phyloP scores from a whole-genome alignment of 2,113 vertebrate species.

The Dascyllus trimaculatus region DNA sequence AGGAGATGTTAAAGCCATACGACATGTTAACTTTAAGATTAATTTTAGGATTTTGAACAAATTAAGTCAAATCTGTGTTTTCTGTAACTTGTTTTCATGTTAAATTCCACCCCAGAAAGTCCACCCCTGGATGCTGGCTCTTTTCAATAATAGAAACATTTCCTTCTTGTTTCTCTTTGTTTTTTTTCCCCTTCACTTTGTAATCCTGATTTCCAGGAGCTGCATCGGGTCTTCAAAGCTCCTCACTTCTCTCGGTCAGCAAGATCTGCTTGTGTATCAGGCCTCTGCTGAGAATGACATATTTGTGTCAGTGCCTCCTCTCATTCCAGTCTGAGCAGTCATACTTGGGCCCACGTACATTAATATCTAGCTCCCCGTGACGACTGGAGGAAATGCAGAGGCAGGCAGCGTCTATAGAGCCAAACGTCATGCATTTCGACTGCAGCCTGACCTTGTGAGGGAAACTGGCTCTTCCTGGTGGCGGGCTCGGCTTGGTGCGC shows the following conservation, averaged over 20 bases:
- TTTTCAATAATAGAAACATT: slow-evolving; percentile 25
- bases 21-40: neutral
- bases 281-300: slow-evolving; percentile 62
- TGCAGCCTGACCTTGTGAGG: slow-evolving; percentile 72
- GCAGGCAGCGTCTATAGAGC: slow-evolving; percentile 37
- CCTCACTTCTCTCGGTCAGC: slow-evolving; percentile 43
- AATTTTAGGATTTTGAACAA: neutral
- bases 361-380: slow-evolving; percentile 40
- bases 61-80: neutral
- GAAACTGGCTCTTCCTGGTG: slow-evolving; percentile 81
- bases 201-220: slow-evolving; percentile 40
- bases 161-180: neutral
- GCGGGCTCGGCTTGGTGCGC: slow-evolving; percentile 43
- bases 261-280: slow-evolving; percentile 39
- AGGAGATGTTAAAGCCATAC: neutral
- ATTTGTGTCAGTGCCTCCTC: slow-evolving; percentile 67
- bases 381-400: slow-evolving; percentile 60
- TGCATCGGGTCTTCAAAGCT: slow-evolving; percentile 22
- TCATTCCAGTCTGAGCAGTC: slow-evolving; percentile 71
- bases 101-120: neutral
- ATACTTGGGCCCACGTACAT: slow-evolving; percentile 27
- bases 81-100: neutral
- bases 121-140: neutral
- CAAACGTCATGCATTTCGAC: slow-evolving; percentile 61
- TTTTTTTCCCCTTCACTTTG: slow-evolving; percentile 8